phyloP scores from a whole-genome alignment of 2,888 invertebrate genomes.

The Yponomeuta sedellus region DNA sequence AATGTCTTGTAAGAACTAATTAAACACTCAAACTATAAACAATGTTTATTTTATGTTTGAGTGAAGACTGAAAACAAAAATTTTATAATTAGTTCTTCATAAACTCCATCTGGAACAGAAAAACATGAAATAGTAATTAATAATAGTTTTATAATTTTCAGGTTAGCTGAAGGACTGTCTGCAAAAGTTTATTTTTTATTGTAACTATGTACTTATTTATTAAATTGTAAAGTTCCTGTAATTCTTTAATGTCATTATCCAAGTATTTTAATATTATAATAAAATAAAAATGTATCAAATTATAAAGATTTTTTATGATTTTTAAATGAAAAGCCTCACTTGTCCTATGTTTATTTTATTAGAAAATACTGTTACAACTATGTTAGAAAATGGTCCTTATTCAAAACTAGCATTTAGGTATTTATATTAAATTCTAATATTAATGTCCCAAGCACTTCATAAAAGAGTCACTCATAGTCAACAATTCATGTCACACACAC shows the following conservation, averaged over 20 bases:
- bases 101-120: conserved; percentile 68
- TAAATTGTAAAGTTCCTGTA: conserved; percentile 8
- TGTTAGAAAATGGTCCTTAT: conserved; percentile 23
- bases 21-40: conserved; percentile 65
- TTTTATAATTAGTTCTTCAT: conserved; percentile 59
- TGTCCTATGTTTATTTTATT: conserved; percentile 57
- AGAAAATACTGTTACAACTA: conserved; percentile 41
- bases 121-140: conserved; percentile 63
- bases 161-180: conserved; percentile 37
- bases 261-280: conserved; percentile 2
- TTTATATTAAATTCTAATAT: conserved; percentile 27
- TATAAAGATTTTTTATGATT: conserved; percentile 14
- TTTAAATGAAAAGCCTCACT: conserved; percentile 57
- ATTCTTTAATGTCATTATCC: conserved; percentile 5
- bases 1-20: conserved; percentile 31
- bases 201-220: conserved; percentile 6
- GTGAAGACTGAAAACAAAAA: conserved; percentile 54
- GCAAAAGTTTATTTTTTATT: conserved; percentile 4
- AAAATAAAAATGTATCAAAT: conserved; percentile 6
- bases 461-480: conserved; percentile 29
- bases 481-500: conserved; percentile 43
- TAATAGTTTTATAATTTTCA: conserved; percentile 50
- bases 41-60: conserved; percentile 44
- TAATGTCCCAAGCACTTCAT: conserved; percentile 41
- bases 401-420: conserved; percentile 15